Evolutionary conservation across 2,797 vertebrate species (phyloP).

Genomic region (Synaphobranchus kaupii): DNA sequence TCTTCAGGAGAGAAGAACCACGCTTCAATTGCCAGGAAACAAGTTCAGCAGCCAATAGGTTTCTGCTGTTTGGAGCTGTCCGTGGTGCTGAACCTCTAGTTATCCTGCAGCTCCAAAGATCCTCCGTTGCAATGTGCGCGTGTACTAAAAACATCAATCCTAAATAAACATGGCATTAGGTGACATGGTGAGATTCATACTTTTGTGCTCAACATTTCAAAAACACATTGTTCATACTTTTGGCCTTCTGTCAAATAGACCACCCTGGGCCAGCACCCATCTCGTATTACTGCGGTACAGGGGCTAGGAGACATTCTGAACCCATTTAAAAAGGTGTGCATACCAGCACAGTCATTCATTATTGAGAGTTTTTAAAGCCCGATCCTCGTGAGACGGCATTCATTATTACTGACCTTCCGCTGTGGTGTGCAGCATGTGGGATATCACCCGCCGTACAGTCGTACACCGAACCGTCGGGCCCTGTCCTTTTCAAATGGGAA

Average conservation of each 20-base stretch:
- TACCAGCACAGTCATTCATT: slow-evolving; percentile 18
- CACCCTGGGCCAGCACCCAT: neutral
- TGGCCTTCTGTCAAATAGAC: neutral
- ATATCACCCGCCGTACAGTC: neutral
- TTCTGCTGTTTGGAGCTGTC: slow-evolving; percentile 4
- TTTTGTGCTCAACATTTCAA: neutral
- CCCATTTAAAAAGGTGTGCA: neutral
- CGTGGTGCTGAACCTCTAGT: slow-evolving; percentile 15
- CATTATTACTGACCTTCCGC: slow-evolving; percentile 20
- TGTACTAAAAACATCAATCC: neutral
- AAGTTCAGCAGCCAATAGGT: too few relatives aligned
- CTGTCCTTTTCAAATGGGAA: neutral
- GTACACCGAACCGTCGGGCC: neutral
- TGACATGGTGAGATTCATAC: neutral
- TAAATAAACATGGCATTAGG: slow-evolving; percentile 14
- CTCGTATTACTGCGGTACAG: neutral
- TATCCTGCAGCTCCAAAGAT: neutral
- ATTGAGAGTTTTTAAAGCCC: slow-evolving; percentile 14
- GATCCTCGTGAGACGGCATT: neutral
- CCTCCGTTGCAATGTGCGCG: too few relatives aligned
- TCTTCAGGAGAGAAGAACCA: neutral
- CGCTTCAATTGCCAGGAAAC: neutral
- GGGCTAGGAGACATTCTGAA: neutral
- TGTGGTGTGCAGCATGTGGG: neutral
- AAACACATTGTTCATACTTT: neutral